Base-by-base conservation (phyloP, 92 coral and sea anemone species). In the Virgularia gustaviana region DNA sequence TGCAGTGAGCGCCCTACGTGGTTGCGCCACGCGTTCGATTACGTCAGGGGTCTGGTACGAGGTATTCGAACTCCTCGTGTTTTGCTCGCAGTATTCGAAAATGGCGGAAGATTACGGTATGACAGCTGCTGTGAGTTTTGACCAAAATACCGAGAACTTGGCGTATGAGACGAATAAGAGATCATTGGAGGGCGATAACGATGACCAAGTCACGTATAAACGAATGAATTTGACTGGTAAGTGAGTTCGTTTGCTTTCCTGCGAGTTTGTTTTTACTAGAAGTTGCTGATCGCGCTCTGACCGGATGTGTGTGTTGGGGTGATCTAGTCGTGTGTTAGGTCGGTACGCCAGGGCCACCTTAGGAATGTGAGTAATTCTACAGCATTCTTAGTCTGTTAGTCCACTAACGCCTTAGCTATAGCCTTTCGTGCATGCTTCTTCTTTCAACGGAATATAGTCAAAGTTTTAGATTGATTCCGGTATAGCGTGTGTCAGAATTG, bases 181-280 rank as follows among this genome's bases (percentile, higher is more conserved):
- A 72, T 90, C 99, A 41, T 75, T 89, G 66, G 99, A 94, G 45
- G 90, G 73, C 27, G 82, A 91, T 27, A 73, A 82, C 55, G 96
- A 94, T 59, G 82, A 86, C 71, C 73, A 89, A 28, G 96, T 83
- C 59, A 79, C 90, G 67, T 87, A 44, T 66, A 94, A 94, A 75
- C 87, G 96, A 79, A 83, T 96, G 42, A 90, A 94, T 90, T 90
- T 84, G 73, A 91, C 92, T 83, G 90, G 99, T 94, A 70, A 56
- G 96, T 72, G 28, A 5, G 3, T 1, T 15, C n/a, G n/a, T n/a
- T n/a, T n/a, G n/a, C n/a, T n/a, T n/a, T n/a, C n/a, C n/a, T n/a
- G n/a, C n/a, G n/a, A n/a, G n/a, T n/a, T n/a, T n/a, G n/a, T n/a
- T n/a, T n/a, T n/a, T n/a, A n/a, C n/a, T n/a, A n/a, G n/a, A n/a